A percentile compares a stretch with the other conserved stretches of the same genome.
These are phyloP conservation scores for Scaptomyza pallida DNA, from an alignment of 1,140 invertebrate genomes.

Conservation along the genomic window DNA sequence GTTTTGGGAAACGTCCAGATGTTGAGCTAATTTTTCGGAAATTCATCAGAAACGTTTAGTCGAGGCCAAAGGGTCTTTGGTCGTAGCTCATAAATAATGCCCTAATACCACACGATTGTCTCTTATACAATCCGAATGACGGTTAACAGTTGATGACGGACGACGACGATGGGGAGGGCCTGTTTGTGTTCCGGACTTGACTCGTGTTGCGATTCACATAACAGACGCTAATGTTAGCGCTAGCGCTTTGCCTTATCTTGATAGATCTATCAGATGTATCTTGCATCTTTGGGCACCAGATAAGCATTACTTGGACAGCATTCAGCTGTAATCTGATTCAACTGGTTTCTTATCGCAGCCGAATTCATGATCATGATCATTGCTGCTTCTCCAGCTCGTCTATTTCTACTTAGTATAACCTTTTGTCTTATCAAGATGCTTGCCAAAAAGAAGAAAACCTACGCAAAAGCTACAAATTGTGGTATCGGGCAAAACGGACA, in stretches of 20 bases:
- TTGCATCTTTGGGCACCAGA: conserved; percentile 13
- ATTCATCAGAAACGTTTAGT: conserved; percentile 3
- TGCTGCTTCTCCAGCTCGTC: neutral
- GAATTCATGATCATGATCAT: conserved; percentile 48
- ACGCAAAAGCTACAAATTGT: conserved; percentile 10
- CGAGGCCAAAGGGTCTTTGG: conserved; percentile 8
- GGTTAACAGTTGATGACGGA: neutral
- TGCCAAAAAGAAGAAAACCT: conserved; percentile 17
- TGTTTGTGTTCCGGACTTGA: neutral
- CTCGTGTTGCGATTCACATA: conserved; percentile 17
- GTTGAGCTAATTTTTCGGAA: conserved; percentile 6
- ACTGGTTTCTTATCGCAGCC: conserved; percentile 17
- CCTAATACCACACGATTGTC: conserved; percentile 7
- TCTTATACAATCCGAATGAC: conserved; percentile 38
- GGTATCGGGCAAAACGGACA: neutral
- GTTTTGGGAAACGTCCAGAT: conserved; percentile 13
- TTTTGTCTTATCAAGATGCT: conserved; percentile 15
- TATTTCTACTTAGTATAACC: neutral
- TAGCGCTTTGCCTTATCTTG: conserved; percentile 27
- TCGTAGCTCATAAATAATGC: conserved; percentile 8
- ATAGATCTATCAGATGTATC: neutral
- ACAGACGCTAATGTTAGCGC: conserved; percentile 2
- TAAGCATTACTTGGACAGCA: conserved; percentile 20
- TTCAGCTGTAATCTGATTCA: conserved; percentile 2
- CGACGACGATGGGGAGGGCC: neutral